Conservation (phyloP, 2,888 invertebrate genomes). For the Lepeophtheirus nordmannii region DNA sequence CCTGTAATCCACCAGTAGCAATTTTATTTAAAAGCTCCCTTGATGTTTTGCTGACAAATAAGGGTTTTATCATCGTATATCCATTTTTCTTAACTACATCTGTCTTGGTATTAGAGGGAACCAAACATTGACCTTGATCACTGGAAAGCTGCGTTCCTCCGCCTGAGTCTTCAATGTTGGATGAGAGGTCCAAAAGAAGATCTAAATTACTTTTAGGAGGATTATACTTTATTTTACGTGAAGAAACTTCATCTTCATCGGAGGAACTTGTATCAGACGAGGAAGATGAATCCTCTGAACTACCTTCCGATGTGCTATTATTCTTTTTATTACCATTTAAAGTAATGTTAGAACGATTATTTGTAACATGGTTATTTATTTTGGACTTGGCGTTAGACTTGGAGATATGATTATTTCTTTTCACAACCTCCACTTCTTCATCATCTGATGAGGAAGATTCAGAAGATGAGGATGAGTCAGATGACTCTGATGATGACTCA, state of each 20-base stretch:
- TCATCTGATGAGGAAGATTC: background rate
- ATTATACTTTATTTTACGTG: slow-evolving; percentile 3
- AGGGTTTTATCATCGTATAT: too few species aligned
- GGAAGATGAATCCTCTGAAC: background rate
- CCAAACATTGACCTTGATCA: slow-evolving; percentile 58
- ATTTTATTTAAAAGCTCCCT: slow-evolving; percentile 55
- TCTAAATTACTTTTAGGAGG: slow-evolving; percentile 52
- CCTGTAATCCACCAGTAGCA: slow-evolving; percentile 42
- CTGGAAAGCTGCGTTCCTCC: slow-evolving; percentile 55
- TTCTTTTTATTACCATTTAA: slow-evolving; percentile 3
- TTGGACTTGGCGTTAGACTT: background rate
- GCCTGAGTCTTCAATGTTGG: slow-evolving; percentile 47
- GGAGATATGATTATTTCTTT: background rate
- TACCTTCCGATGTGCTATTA: background rate
- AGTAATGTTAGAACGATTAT: too few species aligned
- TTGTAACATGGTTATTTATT: background rate
- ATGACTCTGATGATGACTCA: slow-evolving; percentile 23
- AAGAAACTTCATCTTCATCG: slow-evolving; percentile 33
- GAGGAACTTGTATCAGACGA: slow-evolving; percentile 18
- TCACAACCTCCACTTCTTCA: background rate
- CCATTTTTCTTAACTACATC: slow-evolving; percentile 33
- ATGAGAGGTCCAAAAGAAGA: slow-evolving; percentile 54
- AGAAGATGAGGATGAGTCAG: slow-evolving; percentile 23
- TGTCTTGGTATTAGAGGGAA: slow-evolving; percentile 39
- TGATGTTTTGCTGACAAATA: slow-evolving; percentile 29